Conservation (phyloP, 2,888 invertebrate species). For the Hirtodrosophila histrioides region DNA sequence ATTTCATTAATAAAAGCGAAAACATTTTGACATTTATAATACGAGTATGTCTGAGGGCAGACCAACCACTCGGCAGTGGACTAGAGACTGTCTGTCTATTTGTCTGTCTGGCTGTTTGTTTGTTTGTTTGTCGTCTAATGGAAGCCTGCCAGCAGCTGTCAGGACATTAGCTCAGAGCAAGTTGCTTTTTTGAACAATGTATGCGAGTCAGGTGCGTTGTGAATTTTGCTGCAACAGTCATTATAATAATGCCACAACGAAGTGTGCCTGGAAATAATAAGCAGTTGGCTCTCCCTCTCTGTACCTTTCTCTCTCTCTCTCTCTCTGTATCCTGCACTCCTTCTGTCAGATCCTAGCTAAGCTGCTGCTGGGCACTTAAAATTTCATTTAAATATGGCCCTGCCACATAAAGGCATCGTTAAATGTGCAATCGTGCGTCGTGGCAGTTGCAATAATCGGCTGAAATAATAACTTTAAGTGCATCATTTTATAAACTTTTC, state of each 20-base stretch:
- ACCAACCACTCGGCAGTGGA: slow-evolving; percentile 22
- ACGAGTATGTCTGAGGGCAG: slow-evolving; percentile 9
- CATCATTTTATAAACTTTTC: slow-evolving; percentile 67
- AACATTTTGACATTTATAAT: slow-evolving; percentile 40
- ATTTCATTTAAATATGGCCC: slow-evolving; percentile 73
- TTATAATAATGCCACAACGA: slow-evolving; percentile 82
- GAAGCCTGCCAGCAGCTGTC: slow-evolving; percentile 65
- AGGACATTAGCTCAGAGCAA: slow-evolving; percentile 62
- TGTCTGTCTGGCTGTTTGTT: slow-evolving; percentile 22
- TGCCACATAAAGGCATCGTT: slow-evolving; percentile 57
- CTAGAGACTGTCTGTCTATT: no score
- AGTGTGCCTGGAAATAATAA: slow-evolving; percentile 81
- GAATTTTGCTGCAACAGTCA: slow-evolving; percentile 82
- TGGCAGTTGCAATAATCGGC: slow-evolving; percentile 71
- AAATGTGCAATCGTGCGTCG: slow-evolving; percentile 73
- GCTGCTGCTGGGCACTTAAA: slow-evolving; percentile 63
- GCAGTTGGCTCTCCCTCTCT: slow-evolving; percentile 43
- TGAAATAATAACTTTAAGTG: slow-evolving; percentile 75
- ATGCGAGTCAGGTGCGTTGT: slow-evolving; percentile 80
- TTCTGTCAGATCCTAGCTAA: slow-evolving; percentile 26
- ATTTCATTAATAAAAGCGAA: slow-evolving; percentile 35
- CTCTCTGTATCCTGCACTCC: slow-evolving; percentile 2
- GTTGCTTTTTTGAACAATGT: slow-evolving; percentile 39
- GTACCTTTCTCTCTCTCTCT: slow-evolving; percentile 1
- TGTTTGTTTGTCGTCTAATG: slow-evolving; percentile 49